A percentile compares a stretch with the other conserved stretches of the same genome.
Evolutionary conservation across 2,888 invertebrate species (phyloP).

Genomic region (Spilosoma lubricipeda): DNA sequence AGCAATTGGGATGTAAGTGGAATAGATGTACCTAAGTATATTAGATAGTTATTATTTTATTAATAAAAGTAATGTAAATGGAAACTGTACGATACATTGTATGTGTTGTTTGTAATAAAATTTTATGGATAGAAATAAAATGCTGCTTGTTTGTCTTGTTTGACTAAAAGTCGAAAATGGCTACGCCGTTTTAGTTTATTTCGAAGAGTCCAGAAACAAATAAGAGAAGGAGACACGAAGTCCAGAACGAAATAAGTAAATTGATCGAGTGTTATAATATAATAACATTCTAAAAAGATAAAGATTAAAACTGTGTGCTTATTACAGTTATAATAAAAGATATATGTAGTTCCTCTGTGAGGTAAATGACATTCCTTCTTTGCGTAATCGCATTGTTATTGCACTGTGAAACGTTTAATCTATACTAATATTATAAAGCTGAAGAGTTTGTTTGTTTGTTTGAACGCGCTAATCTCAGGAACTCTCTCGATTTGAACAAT

Average conservation of each 20-base stretch:
- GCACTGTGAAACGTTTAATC: too few relatives aligned
- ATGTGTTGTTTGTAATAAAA: not conserved
- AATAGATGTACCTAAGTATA: not conserved
- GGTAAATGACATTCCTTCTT: not conserved
- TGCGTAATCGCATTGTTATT: not conserved
- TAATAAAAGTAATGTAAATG: not conserved
- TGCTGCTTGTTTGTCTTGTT: too few relatives aligned
- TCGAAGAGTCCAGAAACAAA: too few relatives aligned
- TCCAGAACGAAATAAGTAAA: too few relatives aligned
- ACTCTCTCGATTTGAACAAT: too few relatives aligned
- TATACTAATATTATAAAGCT: too few relatives aligned
- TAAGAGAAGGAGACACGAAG: too few relatives aligned
- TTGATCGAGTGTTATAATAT: not conserved
- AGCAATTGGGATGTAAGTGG: not conserved
- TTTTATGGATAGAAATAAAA: too few relatives aligned
- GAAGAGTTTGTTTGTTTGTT: too few relatives aligned
- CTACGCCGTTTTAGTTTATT: too few relatives aligned
- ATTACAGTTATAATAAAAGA: not conserved
- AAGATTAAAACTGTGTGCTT: not conserved
- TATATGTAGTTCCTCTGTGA: not conserved
- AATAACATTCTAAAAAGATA: not conserved
- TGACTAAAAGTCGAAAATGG: too few relatives aligned
- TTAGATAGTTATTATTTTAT: slow-evolving; percentile 3
- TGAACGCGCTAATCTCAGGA: too few relatives aligned
- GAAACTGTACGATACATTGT: not conserved